These are phyloP conservation scores for Hirudinaria manillensis DNA, from an alignment of 2,888 invertebrate species.

Conservation along the genomic window DNA sequence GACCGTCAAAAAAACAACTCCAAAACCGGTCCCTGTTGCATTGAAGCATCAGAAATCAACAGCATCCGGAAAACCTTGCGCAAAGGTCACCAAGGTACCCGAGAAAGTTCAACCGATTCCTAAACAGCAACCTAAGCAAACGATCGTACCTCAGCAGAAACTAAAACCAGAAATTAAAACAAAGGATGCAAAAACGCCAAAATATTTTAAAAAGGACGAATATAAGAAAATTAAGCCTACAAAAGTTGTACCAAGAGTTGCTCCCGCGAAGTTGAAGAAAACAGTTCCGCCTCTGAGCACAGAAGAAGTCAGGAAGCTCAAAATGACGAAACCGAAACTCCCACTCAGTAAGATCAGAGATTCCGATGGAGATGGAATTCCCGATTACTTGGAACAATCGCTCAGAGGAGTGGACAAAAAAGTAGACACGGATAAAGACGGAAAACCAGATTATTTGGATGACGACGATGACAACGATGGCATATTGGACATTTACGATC, in stretches of 20 bases:
- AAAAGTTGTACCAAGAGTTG: not conserved
- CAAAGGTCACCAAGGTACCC: too few species aligned
- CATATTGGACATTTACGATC: constrained; percentile 25
- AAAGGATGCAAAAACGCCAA: too few species aligned
- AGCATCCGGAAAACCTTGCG: too few species aligned
- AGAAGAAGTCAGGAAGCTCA: not conserved
- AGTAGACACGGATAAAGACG: constrained; percentile 30
- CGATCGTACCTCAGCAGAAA: too few species aligned
- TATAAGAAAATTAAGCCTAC: not conserved
- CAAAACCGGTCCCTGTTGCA: too few species aligned
- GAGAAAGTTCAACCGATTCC: too few species aligned
- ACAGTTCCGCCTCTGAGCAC: constrained; percentile 1
- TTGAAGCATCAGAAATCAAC: too few species aligned
- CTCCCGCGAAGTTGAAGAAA: constrained; percentile 1
- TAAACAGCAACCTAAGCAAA: too few species aligned
- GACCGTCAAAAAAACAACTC: too few species aligned
- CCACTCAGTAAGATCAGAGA: constrained; percentile 25
- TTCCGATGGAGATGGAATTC: constrained; percentile 34
- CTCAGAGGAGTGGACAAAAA: constrained; percentile 29
- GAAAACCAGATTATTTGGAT: constrained; percentile 33
- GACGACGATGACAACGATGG: constrained; percentile 36
- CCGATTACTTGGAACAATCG: constrained; percentile 32
- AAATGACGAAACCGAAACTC: not conserved
- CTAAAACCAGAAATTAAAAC: too few species aligned
- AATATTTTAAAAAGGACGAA: too few species aligned